A percentile compares a stretch with the other conserved stretches of the same genome.
Evolutionary conservation across 2,888 invertebrate genomes (phyloP).

Genomic region (Bellardia bayeri): DNA sequence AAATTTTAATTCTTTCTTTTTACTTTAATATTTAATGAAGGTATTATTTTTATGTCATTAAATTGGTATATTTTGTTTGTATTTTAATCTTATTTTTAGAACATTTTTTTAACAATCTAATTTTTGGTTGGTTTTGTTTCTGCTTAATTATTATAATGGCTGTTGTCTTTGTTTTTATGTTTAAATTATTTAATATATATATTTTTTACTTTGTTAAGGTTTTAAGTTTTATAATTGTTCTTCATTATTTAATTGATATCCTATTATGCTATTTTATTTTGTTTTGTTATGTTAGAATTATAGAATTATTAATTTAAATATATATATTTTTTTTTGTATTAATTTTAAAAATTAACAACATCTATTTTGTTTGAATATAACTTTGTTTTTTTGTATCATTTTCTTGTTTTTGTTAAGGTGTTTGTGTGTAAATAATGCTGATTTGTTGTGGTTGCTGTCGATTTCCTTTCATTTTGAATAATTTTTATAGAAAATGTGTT

Average conservation of each 20-base stretch:
- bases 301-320: slow-evolving; percentile 31
- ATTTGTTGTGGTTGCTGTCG: slow-evolving; percentile 38
- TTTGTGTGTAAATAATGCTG: slow-evolving; percentile 39
- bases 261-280: slow-evolving; percentile 60
- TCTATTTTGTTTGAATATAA: slow-evolving; percentile 69
- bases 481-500: slow-evolving; percentile 84
- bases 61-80: slow-evolving; percentile 27
- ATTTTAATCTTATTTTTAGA: slow-evolving; percentile 48
- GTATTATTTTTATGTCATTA: slow-evolving; percentile 11
- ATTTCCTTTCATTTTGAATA: slow-evolving; percentile 29
- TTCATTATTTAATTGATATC: slow-evolving; percentile 65
- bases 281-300: slow-evolving; percentile 51
- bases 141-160: slow-evolving; percentile 64
- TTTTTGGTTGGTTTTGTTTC: slow-evolving; percentile 59
- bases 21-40: slow-evolving; percentile 21
- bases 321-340: slow-evolving; percentile 61
- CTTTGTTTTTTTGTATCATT: slow-evolving; percentile 62
- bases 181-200: slow-evolving; percentile 18
- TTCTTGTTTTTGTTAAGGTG: slow-evolving; percentile 27
- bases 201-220: slow-evolving; percentile 14
- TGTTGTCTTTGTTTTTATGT: slow-evolving; percentile 39
- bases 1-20: slow-evolving; percentile 42
- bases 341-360: slow-evolving; percentile 73
- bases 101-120: slow-evolving; percentile 68
- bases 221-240: slow-evolving; percentile 30